Evolutionary conservation across 2,888 invertebrate genomes (phyloP).

Genomic region (Mesorhabditis spiculigera): DNA sequence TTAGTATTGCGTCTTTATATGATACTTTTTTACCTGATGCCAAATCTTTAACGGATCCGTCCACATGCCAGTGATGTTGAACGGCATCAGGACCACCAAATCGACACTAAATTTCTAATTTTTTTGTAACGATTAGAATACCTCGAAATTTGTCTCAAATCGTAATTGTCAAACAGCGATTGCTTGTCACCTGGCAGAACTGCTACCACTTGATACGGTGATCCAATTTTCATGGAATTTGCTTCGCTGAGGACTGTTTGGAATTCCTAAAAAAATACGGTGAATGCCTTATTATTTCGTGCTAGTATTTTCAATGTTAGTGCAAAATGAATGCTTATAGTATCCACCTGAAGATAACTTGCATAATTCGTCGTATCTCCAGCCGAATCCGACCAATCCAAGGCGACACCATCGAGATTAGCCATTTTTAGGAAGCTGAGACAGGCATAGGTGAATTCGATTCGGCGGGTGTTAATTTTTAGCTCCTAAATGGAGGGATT

Average conservation of each 20-base stretch:
- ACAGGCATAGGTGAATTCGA: conserved; percentile 1
- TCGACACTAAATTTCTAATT: neutral
- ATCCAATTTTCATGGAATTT: neutral
- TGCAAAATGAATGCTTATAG: neutral
- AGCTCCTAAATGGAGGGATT: too few species aligned
- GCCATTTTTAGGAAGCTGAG: neutral
- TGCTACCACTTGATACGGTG: neutral
- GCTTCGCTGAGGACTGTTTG: neutral
- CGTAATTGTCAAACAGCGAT: neutral
- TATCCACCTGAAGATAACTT: neutral
- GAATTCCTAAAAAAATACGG: neutral
- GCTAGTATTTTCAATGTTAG: too few species aligned
- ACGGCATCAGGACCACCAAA: neutral
- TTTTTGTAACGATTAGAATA: neutral
- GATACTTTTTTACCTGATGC: too few species aligned
- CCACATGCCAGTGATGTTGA: neutral
- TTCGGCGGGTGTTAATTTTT: neutral
- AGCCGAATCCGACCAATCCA: neutral
- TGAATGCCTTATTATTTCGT: too few species aligned
- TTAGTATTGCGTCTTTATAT: too few species aligned
- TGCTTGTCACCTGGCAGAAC: neutral
- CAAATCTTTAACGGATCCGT: neutral
- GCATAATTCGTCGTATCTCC: neutral
- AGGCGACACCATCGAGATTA: neutral
- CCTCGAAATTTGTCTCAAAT: neutral